A percentile compares a stretch with the other conserved stretches of the same genome.
These are phyloP conservation scores for Squalus acanthias DNA, from an alignment of 2,797 vertebrate species.

Conservation along the genomic window DNA sequence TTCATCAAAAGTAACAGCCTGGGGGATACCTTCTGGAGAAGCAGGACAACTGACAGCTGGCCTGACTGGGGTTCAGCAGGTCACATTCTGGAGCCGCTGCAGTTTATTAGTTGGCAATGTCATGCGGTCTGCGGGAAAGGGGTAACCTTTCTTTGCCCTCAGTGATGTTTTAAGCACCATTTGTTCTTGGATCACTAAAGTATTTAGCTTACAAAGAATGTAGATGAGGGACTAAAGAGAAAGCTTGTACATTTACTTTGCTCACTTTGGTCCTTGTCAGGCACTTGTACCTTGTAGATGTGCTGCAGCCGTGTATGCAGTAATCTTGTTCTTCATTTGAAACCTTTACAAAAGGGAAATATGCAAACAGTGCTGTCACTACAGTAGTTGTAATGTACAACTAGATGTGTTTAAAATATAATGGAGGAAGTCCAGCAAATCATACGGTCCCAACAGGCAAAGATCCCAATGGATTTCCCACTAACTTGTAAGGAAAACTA, in stretches of 20 bases:
- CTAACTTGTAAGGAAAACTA: too few species aligned
- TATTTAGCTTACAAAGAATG: not conserved
- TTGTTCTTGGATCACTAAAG: not conserved
- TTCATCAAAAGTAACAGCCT: not conserved
- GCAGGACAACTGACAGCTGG: conserved; percentile 3
- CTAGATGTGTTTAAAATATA: not conserved
- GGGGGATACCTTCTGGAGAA: not conserved
- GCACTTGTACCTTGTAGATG: not conserved
- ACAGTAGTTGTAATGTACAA: not conserved
- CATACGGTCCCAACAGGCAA: too few species aligned
- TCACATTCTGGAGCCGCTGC: conserved; percentile 4
- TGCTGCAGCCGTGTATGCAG: not conserved
- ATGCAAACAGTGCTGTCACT: not conserved
- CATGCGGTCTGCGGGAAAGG: not conserved
- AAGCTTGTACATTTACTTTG: not conserved
- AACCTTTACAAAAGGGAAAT: not conserved
- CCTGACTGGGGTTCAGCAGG: not conserved
- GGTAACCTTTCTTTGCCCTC: conserved; percentile 12
- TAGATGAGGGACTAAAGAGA: too few species aligned
- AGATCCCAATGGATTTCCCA: too few species aligned
- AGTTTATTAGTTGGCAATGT: not conserved
- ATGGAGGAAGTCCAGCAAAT: not conserved
- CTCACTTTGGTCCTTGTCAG: not conserved
- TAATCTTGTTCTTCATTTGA: not conserved
- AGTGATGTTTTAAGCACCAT: not conserved